Evolutionary conservation across 2,797 vertebrate species (phyloP).

Genomic region (Coregonus sp.): DNA sequence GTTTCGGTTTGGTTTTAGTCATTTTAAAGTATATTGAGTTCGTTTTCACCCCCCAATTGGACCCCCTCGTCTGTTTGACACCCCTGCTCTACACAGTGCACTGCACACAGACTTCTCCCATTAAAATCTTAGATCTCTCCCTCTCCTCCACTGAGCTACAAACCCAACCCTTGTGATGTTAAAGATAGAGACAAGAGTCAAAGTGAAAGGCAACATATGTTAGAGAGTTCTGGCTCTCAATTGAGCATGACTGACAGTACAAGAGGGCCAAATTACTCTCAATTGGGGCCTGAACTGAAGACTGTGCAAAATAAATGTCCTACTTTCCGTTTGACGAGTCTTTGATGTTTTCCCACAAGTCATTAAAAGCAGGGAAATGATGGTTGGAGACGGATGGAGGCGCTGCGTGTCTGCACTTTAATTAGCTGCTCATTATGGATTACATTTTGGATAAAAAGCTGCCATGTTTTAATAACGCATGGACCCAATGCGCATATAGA

Average conservation of each 20-base stretch:
- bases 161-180: slow-evolving; percentile 1
- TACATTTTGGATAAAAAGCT: slow-evolving; percentile 52
- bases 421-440: slow-evolving; percentile 64
- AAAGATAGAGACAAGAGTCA: background rate
- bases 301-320: slow-evolving; percentile 50
- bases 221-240: slow-evolving; percentile 10
- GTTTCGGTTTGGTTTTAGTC: no score
- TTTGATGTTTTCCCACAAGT: slow-evolving; percentile 62
- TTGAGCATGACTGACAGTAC: background rate
- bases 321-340: no score
- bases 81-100: background rate
- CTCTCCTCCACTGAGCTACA: background rate
- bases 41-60: no score
- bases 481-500: slow-evolving; percentile 31
- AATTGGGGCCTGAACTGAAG: slow-evolving; percentile 29
- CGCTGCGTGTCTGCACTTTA: slow-evolving; percentile 53
- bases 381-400: slow-evolving; percentile 37
- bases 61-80: no score
- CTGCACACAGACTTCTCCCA: background rate
- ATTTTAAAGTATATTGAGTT: no score
- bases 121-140: background rate
- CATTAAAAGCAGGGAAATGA: slow-evolving; percentile 65
- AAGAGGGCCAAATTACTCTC: slow-evolving; percentile 8
- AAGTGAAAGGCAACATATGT: slow-evolving; percentile 5
- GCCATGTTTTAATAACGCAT: slow-evolving; percentile 68